Evolutionary conservation across 2,113 vertebrate species (phyloP).

Genomic region (Misgurnus anguillicaudatus): DNA sequence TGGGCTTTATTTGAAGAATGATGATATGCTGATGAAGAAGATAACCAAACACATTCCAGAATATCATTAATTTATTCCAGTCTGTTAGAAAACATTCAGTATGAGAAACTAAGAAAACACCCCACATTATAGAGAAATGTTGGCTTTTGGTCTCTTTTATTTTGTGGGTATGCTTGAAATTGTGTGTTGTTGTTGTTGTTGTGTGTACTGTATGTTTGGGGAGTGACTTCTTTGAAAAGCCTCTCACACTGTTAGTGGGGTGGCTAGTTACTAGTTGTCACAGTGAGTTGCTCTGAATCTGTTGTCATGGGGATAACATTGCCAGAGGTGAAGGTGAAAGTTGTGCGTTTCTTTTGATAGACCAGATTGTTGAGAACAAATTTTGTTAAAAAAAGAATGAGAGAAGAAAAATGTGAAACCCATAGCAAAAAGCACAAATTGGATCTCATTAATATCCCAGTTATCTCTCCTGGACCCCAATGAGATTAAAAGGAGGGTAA

Average conservation of each 20-base stretch:
- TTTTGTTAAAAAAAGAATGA: background rate
- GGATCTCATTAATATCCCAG: too few species aligned
- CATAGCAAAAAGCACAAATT: too few species aligned
- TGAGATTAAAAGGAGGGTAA: too few species aligned
- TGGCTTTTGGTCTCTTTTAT: background rate
- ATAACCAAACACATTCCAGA: background rate
- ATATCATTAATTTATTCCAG: background rate
- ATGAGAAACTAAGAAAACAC: background rate
- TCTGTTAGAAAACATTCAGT: background rate
- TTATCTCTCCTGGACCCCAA: too few species aligned
- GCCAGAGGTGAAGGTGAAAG: constrained; percentile 8
- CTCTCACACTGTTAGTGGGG: background rate
- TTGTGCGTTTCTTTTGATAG: background rate
- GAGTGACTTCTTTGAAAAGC: background rate
- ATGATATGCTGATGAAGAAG: background rate
- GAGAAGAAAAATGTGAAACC: background rate
- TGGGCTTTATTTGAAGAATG: background rate
- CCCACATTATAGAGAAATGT: background rate
- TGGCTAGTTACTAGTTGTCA: background rate
- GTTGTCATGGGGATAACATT: constrained; percentile 31
- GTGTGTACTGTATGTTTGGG: background rate
- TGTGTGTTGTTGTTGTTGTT: background rate
- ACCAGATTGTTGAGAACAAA: background rate
- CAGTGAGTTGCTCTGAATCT: background rate
- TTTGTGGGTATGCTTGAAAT: background rate